These are phyloP conservation scores for Nyctibius bracteatus DNA, from an alignment of 2,113 vertebrate species.

Conservation along the genomic window DNA sequence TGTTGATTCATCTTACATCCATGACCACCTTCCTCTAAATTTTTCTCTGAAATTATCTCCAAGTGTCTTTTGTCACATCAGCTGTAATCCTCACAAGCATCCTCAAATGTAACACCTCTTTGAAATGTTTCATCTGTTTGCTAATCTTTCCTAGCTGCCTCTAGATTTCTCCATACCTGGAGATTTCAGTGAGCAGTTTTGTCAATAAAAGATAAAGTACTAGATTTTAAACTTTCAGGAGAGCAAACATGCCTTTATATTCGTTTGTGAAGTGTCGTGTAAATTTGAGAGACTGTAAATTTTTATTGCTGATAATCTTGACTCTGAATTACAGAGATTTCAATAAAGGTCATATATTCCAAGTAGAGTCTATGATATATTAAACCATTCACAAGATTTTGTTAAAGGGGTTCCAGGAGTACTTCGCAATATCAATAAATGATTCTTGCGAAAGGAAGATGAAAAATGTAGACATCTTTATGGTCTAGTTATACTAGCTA, in stretches of 20 bases:
- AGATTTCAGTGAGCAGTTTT: neutral
- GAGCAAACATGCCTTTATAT: neutral
- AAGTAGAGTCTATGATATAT: constrained; percentile 21
- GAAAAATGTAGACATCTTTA: neutral
- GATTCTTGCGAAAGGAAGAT: neutral
- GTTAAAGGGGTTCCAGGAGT: constrained; percentile 26
- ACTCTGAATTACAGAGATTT: constrained; percentile 17
- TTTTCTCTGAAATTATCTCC: neutral
- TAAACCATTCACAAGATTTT: constrained; percentile 27
- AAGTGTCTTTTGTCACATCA: neutral
- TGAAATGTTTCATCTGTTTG: constrained; percentile 2
- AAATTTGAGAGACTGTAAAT: neutral
- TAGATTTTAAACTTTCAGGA: constrained; percentile 6
- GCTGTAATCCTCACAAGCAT: neutral
- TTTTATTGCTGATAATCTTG: constrained; percentile 22
- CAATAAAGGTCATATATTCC: constrained; percentile 44
- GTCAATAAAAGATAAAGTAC: neutral
- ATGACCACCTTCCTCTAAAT: neutral
- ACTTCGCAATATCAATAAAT: neutral
- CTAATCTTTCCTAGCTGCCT: neutral
- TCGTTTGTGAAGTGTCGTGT: neutral
- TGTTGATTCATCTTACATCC: neutral
- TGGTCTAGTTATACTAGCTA: neutral
- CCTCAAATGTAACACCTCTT: neutral
- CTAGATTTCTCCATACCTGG: neutral